Evolutionary conservation across 1,140 invertebrate genomes (phyloP).

Genomic region (Octopus sinensis): DNA sequence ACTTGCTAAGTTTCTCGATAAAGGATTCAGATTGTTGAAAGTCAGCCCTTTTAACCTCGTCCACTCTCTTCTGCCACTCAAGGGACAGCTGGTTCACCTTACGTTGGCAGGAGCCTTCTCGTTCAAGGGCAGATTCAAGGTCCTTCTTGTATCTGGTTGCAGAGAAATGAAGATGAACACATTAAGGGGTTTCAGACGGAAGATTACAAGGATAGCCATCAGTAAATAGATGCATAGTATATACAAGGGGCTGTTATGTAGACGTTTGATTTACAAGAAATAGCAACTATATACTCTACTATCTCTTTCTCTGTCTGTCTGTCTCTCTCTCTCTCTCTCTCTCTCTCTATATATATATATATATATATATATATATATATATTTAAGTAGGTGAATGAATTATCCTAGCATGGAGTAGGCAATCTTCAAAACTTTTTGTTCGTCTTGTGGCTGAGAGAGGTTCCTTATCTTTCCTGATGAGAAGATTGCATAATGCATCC

Average conservation of each 20-base stretch:
- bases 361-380: too few relatives aligned
- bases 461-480: too few relatives aligned
- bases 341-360: too few relatives aligned
- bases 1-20: constrained; percentile 44
- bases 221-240: background rate
- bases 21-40: constrained; percentile 52
- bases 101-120: constrained; percentile 44
- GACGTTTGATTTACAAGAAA: background rate
- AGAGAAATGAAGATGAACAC: constrained; percentile 11
- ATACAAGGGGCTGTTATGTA: background rate
- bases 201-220: constrained; percentile 1
- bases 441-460: too few relatives aligned
- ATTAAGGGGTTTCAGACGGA: background rate
- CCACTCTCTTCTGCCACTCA: constrained; percentile 53
- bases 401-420: too few relatives aligned
- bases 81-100: constrained; percentile 49
- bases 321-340: background rate
- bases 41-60: constrained; percentile 46
- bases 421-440: too few relatives aligned
- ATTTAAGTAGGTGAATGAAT: too few relatives aligned
- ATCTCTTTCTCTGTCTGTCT: background rate
- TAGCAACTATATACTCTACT: background rate
- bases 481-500: too few relatives aligned
- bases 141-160: constrained; percentile 49
- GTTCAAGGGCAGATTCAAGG: constrained; percentile 41